phyloP scores from a whole-genome alignment of 92 coral and sea anemone genomes.

The Pocillopora grandis region DNA sequence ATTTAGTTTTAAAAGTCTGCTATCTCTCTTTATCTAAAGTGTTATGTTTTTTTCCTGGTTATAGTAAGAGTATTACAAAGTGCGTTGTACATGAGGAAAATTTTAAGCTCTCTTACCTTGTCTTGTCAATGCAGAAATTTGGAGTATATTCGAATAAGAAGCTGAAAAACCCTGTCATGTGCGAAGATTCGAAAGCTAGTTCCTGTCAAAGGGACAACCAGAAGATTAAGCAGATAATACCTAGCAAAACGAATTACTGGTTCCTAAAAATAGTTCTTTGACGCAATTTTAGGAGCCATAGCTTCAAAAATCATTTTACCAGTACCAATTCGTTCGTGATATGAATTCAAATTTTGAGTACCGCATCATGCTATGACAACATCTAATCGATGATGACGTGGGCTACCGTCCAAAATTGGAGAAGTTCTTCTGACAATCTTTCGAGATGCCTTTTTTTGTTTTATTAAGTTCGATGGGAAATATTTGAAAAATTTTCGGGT shows the following conservation, averaged over 20 bases:
- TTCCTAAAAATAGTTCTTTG: neutral
- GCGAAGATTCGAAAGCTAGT: conserved; percentile 1
- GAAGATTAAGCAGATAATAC: neutral
- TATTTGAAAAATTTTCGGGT: too few relatives aligned
- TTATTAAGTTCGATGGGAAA: too few relatives aligned
- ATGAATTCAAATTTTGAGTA: neutral
- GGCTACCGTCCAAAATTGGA: too few relatives aligned
- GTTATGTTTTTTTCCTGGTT: neutral
- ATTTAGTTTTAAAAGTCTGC: too few relatives aligned
- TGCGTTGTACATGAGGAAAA: neutral
- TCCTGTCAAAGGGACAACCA: neutral
- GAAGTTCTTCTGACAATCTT: too few relatives aligned
- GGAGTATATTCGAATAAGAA: neutral
- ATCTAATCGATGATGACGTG: neutral
- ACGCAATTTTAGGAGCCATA: neutral
- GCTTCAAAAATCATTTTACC: neutral
- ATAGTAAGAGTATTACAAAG: neutral
- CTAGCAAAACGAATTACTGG: neutral
- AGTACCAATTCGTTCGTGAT: neutral
- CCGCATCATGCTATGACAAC: neutral
- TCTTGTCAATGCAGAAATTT: too few relatives aligned
- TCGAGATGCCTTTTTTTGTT: too few relatives aligned
- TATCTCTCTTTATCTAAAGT: neutral
- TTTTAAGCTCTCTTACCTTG: conserved; percentile 2
- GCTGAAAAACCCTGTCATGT: neutral